phyloP scores from a whole-genome alignment of 2,797 vertebrate genomes.

The Champsocephalus gunnari region DNA sequence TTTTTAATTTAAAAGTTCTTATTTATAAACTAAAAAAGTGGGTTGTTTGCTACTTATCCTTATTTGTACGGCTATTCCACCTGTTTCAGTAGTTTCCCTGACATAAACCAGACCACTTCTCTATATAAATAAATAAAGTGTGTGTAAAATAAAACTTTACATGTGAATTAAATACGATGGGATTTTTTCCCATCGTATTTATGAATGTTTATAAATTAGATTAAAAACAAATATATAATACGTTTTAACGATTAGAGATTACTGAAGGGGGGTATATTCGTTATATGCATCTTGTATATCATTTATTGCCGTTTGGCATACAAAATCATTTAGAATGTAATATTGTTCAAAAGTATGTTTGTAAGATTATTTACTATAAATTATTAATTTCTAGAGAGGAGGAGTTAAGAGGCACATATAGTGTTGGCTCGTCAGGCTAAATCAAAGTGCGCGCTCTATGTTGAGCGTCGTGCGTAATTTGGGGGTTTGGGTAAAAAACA shows the following conservation, averaged over 20 bases:
- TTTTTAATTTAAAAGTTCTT: not conserved
- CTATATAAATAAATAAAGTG: slow-evolving; percentile 1
- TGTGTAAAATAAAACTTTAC: not conserved
- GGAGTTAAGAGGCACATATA: slow-evolving; percentile 39
- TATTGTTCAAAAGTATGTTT: slow-evolving; percentile 12
- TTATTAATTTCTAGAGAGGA: slow-evolving; percentile 49
- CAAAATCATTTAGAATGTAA: slow-evolving; percentile 13
- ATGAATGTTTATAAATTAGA: not conserved
- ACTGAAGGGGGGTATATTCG: not conserved
- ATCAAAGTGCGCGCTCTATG: slow-evolving; percentile 59
- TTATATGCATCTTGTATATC: not conserved
- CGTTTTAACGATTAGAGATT: not conserved
- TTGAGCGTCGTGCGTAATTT: slow-evolving; percentile 71
- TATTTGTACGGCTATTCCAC: slow-evolving; percentile 23
- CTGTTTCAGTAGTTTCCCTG: slow-evolving; percentile 38
- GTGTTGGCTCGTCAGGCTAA: slow-evolving; percentile 49
- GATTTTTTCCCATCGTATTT: not conserved
- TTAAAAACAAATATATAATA: not conserved
- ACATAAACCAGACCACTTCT: slow-evolving; percentile 31
- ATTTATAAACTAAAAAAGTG: not conserved
- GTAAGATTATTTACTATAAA: slow-evolving; percentile 31
- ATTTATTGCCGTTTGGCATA: not conserved
- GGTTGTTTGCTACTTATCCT: not conserved
- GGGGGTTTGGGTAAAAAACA: slow-evolving; percentile 56
- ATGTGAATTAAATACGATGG: not conserved